phyloP scores from a whole-genome alignment of 2,888 invertebrate genomes.

The Petrolisthes cinctipes region DNA sequence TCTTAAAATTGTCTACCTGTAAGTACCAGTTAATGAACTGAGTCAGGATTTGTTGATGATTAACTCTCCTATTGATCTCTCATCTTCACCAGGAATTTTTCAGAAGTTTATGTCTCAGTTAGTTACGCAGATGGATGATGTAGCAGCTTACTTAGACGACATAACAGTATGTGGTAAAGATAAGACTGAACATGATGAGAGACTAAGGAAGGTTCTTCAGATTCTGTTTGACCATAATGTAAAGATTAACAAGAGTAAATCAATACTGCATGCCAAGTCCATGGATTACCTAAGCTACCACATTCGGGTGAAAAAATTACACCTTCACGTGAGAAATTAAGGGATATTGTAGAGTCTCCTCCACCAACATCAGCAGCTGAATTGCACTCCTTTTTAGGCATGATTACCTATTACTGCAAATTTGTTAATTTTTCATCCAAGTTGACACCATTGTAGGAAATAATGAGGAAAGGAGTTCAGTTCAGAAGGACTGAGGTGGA shows the following conservation, averaged over 20 bases:
- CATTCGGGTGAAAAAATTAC: neutral
- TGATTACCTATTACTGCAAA: constrained; percentile 15
- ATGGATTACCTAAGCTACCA: constrained; percentile 24
- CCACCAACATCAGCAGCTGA: constrained; percentile 12
- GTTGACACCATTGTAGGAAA: neutral
- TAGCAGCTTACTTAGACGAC: constrained; percentile 1
- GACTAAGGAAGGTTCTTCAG: neutral
- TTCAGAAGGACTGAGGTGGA: constrained; percentile 16
- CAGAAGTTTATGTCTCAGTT: constrained; percentile 22
- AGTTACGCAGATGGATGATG: neutral
- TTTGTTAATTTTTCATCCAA: constrained; percentile 9
- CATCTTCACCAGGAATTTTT: constrained; percentile 30
- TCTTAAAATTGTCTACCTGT: neutral
- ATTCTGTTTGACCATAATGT: constrained; percentile 8
- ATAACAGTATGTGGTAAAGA: neutral
- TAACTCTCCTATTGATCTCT: constrained; percentile 15
- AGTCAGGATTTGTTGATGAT: constrained; percentile 24
- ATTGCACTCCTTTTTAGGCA: constrained; percentile 13
- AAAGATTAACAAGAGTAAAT: constrained; percentile 23
- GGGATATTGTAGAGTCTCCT: constrained; percentile 17
- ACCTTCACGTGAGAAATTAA: neutral
- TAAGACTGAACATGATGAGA: constrained; percentile 18
- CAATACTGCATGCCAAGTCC: neutral
- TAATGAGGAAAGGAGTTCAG: neutral
- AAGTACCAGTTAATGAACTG: constrained; percentile 14